These are phyloP conservation scores for Papilio xuthus DNA, from an alignment of 1,140 invertebrate species.

Conservation along the genomic window DNA sequence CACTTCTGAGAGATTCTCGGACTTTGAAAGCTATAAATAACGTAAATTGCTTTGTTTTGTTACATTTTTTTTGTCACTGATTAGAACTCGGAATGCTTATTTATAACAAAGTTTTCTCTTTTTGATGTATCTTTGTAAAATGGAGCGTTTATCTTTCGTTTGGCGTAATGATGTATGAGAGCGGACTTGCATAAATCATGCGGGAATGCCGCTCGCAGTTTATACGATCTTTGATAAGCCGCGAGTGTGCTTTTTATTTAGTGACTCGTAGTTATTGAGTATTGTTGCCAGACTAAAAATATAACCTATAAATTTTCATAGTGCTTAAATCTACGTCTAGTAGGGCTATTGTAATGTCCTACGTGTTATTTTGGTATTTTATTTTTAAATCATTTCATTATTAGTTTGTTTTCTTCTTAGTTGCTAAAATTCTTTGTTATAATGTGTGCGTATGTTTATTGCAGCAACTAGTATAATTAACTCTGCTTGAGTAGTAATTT, in stretches of 20 bases:
- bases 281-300: not conserved
- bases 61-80: not conserved
- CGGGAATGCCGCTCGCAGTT: not conserved
- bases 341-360: not conserved
- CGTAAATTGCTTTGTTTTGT: not conserved
- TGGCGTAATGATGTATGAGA: slow-evolving; percentile 1
- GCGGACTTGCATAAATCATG: slow-evolving; percentile 5
- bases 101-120: not conserved
- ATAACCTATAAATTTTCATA: not conserved
- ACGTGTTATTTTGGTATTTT: not conserved
- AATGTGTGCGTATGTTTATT: not conserved
- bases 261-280: not conserved
- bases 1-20: not conserved
- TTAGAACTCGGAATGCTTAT: not conserved
- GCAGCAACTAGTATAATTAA: not conserved
- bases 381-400: not conserved
- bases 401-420: not conserved
- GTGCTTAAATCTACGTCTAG: not conserved
- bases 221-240: slow-evolving; percentile 18
- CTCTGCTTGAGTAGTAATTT: not conserved
- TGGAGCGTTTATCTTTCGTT: slow-evolving; percentile 12
- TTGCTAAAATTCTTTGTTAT: slow-evolving; percentile 1
- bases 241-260: slow-evolving; percentile 2
- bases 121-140: slow-evolving; percentile 2
- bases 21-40: not conserved